Evolutionary conservation across 92 coral and sea anemone species (phyloP), one percentile per base, ranked within the genome.

Genomic region (Montipora capitata): DNA sequence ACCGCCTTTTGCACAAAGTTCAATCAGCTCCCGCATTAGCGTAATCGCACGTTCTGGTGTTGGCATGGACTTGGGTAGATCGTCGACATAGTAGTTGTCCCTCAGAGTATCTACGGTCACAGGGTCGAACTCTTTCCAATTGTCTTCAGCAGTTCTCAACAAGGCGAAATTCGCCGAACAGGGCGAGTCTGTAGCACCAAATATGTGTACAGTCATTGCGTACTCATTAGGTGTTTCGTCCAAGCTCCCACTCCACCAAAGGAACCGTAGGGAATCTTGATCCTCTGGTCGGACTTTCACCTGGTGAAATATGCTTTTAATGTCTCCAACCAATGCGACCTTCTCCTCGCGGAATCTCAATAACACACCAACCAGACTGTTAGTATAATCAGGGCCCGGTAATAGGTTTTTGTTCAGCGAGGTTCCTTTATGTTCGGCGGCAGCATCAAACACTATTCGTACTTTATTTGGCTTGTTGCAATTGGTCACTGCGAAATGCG

Each of bases 281-380:
- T 68, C 74, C 10, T 27, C 43, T 38, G 13, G 74, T 3, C 41
- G 80, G 40, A 40, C 62, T 10, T 15, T 75, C 8, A 40, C 65
- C 41, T 57, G 51, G 8, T 44, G 51, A 7, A 44, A 44, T 1
- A 44, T 44, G 8, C 51, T 44, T 7, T 44, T 7, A 44, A 44
- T 44, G 51, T 44, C 51, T 7, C 51, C 51, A 44, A 44, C 51
- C 51, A 44, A 7, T 4, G 80, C 65, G 7, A 68, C 35, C 3
- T 68, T 68, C 15, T 72, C 89, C 42, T 85, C 58, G 11, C 89
- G 74, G 40, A 85, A 85, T 66, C 89, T 85, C 74, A 85, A 2
- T 40, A 85, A 71, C 11, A 76, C 76, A 1, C 89, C 89, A 43
- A 75, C 74, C 2, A 85, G 76, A 66, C 71, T 83, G 38, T 83